phyloP scores from a whole-genome alignment of 2,113 vertebrate genomes.

The Oxygymnocypris stewartii region DNA sequence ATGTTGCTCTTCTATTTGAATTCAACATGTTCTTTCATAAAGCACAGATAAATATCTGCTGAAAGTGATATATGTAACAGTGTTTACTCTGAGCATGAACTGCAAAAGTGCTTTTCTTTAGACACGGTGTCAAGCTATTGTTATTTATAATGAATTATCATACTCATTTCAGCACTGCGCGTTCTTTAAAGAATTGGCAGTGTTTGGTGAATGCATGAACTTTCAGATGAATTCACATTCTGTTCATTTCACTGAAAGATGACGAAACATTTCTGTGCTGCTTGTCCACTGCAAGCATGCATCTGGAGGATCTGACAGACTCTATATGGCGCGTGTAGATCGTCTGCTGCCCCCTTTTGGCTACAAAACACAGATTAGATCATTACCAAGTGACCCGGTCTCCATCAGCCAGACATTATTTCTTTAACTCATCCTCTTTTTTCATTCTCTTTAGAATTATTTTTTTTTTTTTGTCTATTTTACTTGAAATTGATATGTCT shows the following conservation, averaged over 20 bases:
- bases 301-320: neutral
- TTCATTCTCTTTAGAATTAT: neutral
- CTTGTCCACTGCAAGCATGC: neutral
- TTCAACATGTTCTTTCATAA: neutral
- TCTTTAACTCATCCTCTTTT: neutral
- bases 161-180: neutral
- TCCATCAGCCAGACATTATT: neutral
- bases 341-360: slow-evolving; percentile 69
- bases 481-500: neutral
- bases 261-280: slow-evolving; percentile 4
- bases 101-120: neutral
- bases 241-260: neutral
- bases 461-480: too few species aligned
- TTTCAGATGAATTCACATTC: neutral
- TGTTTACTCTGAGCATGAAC: neutral
- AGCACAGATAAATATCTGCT: neutral
- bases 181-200: neutral
- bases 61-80: neutral
- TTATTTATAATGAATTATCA: neutral
- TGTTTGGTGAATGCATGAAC: neutral
- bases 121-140: neutral
- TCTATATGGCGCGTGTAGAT: slow-evolving; percentile 32
- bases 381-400: neutral
- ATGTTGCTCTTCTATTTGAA: neutral
- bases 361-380: neutral